phyloP scores from a whole-genome alignment of 2,888 invertebrate genomes.

The Caenorhabditis becei region DNA sequence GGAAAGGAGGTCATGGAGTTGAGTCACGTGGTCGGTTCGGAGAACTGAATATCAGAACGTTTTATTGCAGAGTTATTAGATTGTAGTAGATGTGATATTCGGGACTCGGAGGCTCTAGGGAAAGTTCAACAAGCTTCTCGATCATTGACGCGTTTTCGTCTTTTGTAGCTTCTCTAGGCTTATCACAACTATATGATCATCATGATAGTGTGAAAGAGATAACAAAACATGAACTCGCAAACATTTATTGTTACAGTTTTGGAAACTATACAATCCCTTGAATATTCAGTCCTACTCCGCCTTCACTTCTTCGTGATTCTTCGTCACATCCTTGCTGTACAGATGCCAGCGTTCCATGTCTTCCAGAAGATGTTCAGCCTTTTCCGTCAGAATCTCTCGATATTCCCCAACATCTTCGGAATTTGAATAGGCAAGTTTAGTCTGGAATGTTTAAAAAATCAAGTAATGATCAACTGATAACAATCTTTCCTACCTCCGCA shows the following conservation, averaged over 20 bases:
- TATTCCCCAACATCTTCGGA: slow-evolving; percentile 37
- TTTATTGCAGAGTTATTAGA: background rate
- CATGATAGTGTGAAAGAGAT: too few relatives aligned
- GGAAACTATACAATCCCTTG: too few relatives aligned
- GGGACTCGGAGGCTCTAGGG: background rate
- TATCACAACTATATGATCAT: too few relatives aligned
- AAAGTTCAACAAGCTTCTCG: too few relatives aligned
- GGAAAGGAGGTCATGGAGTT: background rate
- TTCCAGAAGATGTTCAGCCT: slow-evolving; percentile 50
- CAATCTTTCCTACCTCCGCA: too few relatives aligned
- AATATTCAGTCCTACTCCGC: slow-evolving; percentile 6
- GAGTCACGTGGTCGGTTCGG: background rate
- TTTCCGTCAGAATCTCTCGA: slow-evolving; percentile 53
- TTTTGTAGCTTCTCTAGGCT: too few relatives aligned
- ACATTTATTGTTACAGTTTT: too few relatives aligned
- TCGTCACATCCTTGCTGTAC: slow-evolving; percentile 39
- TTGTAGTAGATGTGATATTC: background rate
- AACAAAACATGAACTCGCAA: too few relatives aligned
- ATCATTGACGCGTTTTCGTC: too few relatives aligned
- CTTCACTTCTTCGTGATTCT: slow-evolving; percentile 15
- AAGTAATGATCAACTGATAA: too few relatives aligned
- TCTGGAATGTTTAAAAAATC: slow-evolving; percentile 24
- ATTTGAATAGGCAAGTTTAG: slow-evolving; percentile 35
- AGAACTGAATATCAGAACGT: background rate
- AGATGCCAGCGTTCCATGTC: slow-evolving; percentile 48